Conservation (phyloP, 2,888 invertebrate species). For the Frankliniella intonsa region DNA sequence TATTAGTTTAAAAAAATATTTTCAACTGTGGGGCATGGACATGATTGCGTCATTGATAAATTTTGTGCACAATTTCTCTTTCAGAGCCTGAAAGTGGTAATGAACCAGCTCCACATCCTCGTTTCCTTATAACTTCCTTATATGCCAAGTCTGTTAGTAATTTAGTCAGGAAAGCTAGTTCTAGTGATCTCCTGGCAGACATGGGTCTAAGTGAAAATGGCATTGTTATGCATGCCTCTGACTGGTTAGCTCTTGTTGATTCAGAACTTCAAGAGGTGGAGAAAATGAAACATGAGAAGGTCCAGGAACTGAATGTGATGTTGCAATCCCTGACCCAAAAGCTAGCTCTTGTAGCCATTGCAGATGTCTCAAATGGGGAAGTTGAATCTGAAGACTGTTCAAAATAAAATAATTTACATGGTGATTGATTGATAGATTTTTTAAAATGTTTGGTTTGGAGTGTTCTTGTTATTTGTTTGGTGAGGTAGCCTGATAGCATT, state of each 20-base stretch:
- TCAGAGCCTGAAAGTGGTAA: background rate
- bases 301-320: background rate
- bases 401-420: background rate
- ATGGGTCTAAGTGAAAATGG: background rate
- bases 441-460: background rate
- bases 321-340: background rate
- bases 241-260: background rate
- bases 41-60: background rate
- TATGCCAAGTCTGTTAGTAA: background rate
- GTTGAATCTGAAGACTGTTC: constrained; percentile 17
- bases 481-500: background rate
- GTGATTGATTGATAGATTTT: background rate
- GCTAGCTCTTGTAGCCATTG: background rate
- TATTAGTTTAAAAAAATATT: background rate
- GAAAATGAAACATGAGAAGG: background rate
- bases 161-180: constrained; percentile 18
- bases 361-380: background rate
- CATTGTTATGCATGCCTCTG: background rate
- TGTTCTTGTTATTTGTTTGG: background rate
- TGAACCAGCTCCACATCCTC: background rate
- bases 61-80: background rate
- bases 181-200: background rate
- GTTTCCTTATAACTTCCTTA: background rate
- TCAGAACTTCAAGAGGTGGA: background rate
- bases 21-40: background rate